A percentile compares a stretch with the other conserved stretches of the same genome.
These are phyloP conservation scores for Astreopora myriophthalma DNA, from an alignment of 64 coral and sea anemone species.

Conservation along the genomic window DNA sequence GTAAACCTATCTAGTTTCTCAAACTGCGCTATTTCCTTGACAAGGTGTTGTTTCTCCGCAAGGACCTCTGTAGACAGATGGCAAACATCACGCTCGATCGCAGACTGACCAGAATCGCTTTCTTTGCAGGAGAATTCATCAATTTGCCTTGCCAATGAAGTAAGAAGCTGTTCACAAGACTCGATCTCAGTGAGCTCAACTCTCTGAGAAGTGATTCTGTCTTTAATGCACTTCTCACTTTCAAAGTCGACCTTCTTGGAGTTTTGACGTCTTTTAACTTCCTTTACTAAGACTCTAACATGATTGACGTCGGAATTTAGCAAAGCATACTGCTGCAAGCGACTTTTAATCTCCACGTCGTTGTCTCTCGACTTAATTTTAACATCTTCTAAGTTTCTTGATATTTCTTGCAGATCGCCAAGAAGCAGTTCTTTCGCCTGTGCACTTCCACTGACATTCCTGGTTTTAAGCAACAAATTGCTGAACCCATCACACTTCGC, in stretches of 20 bases:
- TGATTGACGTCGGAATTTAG: background rate
- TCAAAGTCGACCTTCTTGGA: background rate
- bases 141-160: background rate
- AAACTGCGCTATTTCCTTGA: background rate
- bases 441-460: background rate
- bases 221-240: conserved; percentile 28
- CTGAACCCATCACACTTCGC: background rate
- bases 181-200: conserved; percentile 13
- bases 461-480: background rate
- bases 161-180: background rate
- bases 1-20: conserved; percentile 26
- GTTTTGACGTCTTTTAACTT: background rate
- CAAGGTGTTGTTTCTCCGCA: background rate
- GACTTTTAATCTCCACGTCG: background rate
- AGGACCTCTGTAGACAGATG: background rate
- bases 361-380: background rate
- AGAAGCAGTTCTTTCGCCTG: background rate
- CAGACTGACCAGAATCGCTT: background rate
- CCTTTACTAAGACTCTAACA: background rate
- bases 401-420: background rate
- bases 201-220: background rate
- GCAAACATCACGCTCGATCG: background rate
- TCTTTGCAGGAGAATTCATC: background rate
- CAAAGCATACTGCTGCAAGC: background rate
- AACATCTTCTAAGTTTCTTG: background rate